Conservation (phyloP, 1,140 invertebrate genomes). For the Apis dorsata region DNA sequence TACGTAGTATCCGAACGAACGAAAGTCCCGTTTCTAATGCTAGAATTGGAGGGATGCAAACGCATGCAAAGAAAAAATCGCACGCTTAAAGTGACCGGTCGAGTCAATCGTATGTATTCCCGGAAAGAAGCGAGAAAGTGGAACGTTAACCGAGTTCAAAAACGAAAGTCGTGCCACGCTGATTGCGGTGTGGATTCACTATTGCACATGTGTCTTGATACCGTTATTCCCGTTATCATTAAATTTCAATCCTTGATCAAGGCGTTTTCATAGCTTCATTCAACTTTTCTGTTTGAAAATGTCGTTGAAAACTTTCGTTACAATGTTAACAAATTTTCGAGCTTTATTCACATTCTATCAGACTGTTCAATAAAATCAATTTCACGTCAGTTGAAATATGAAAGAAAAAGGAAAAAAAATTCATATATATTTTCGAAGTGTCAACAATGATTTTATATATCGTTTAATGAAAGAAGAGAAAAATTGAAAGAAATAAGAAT, state of each 20-base stretch:
- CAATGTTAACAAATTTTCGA: background rate
- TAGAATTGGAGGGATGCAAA: background rate
- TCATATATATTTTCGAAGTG: background rate
- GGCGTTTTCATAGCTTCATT: background rate
- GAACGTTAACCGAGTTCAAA: conserved; percentile 48
- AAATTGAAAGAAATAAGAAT: background rate
- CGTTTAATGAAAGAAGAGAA: background rate
- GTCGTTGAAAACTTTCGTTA: background rate
- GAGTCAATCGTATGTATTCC: conserved; percentile 30
- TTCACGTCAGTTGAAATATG: background rate
- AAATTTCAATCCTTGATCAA: conserved; percentile 17
- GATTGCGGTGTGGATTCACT: conserved; percentile 19
- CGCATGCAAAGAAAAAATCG: background rate
- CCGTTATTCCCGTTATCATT: conserved; percentile 15
- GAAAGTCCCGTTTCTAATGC: conserved; percentile 28
- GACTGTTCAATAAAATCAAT: conserved; percentile 1
- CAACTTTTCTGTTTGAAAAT: background rate
- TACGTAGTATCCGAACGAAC: conserved; percentile 4
- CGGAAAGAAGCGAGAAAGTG: conserved; percentile 45
- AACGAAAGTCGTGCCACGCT: conserved; percentile 44
- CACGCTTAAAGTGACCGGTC: background rate
- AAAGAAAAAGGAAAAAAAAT: no score
- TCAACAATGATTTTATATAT: background rate
- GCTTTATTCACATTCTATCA: background rate
- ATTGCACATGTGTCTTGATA: conserved; percentile 20